Evolutionary conservation across 2,888 invertebrate genomes (phyloP).

Genomic region (Zaprionus lineosus): DNA sequence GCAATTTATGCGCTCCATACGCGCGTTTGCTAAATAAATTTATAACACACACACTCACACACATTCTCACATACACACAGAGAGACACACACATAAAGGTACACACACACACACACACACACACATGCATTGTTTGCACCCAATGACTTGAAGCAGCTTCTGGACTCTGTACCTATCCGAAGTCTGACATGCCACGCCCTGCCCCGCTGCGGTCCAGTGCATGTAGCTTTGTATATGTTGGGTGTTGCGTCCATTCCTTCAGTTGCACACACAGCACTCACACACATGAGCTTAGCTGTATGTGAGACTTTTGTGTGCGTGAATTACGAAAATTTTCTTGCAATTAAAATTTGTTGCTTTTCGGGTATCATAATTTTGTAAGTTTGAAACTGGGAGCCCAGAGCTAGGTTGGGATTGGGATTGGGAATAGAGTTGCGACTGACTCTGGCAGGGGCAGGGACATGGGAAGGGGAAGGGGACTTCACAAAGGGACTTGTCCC

Average conservation of each 20-base stretch:
- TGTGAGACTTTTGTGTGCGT: constrained; percentile 37
- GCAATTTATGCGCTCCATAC: constrained; percentile 71
- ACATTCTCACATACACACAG: constrained; percentile 19
- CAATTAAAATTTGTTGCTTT: constrained; percentile 78
- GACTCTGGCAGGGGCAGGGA: neutral
- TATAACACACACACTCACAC: constrained; percentile 54
- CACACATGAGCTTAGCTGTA: constrained; percentile 12
- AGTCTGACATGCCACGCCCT: constrained; percentile 1
- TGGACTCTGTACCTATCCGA: constrained; percentile 1
- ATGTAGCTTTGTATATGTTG: constrained; percentile 16
- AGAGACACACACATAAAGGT: constrained; percentile 16
- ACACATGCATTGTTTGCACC: constrained; percentile 15
- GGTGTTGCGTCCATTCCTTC: constrained; percentile 8
- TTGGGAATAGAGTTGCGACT: neutral
- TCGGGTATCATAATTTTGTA: constrained; percentile 74
- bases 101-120: constrained; percentile 18
- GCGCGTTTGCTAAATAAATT: constrained; percentile 76
- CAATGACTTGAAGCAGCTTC: constrained; percentile 26
- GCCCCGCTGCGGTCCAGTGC: neutral
- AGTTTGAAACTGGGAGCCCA: constrained; percentile 43
- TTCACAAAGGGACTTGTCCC: neutral
- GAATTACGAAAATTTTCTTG: constrained; percentile 70
- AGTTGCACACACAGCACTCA: neutral
- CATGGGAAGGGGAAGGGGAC: neutral
- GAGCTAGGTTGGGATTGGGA: neutral